A percentile compares a stretch with the other conserved stretches of the same genome.
Conservation (phyloP, 2,113 vertebrate species). For the Mustela nigripes region DNA sequence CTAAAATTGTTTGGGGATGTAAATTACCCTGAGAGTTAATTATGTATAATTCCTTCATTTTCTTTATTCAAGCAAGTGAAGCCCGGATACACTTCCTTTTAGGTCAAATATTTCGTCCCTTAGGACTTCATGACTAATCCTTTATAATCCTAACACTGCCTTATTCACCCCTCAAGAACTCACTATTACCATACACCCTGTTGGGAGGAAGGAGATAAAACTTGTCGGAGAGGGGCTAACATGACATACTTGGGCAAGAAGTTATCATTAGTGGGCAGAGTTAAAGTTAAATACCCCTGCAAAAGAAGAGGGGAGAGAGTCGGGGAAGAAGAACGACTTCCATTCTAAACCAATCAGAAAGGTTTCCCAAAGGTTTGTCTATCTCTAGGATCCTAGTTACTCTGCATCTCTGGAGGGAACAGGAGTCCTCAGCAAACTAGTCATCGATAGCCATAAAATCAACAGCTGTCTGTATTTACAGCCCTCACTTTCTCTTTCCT, state of each 20-base stretch:
- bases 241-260: background rate
- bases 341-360: background rate
- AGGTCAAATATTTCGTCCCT: conserved; percentile 41
- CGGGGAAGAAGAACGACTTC: background rate
- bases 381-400: background rate
- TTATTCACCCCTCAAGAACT: conserved; percentile 25
- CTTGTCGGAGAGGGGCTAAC: background rate
- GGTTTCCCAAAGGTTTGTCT: background rate
- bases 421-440: background rate
- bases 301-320: background rate
- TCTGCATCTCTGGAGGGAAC: background rate
- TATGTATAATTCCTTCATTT: conserved; percentile 55
- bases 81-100: conserved; percentile 44
- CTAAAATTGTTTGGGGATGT: conserved; percentile 34
- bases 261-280: background rate
- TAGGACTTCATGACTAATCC: conserved; percentile 34
- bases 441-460: background rate
- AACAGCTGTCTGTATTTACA: background rate
- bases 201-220: background rate
- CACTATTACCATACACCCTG: background rate
- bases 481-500: background rate
- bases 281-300: background rate
- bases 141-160: background rate
- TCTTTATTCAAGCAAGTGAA: conserved; percentile 57
- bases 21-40: conserved; percentile 56